Percentiles rank a stretch among this genome's conserved stretches.
Conservation (phyloP, 2,113 vertebrate genomes). For the Nesoenas mayeri region DNA sequence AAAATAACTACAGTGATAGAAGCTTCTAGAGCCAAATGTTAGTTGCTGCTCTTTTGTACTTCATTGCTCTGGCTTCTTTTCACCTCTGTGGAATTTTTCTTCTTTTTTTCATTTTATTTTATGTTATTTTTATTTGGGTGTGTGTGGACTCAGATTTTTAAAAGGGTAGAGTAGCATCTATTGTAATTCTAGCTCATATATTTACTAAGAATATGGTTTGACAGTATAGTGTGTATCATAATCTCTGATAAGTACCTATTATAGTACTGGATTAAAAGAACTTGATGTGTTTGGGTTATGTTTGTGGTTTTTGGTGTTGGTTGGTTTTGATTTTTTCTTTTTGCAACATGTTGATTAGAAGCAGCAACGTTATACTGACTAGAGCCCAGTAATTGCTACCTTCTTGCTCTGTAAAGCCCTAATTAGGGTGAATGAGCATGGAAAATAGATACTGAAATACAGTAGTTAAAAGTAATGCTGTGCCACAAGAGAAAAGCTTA, state of each 20-base stretch:
- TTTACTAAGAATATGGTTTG: background rate
- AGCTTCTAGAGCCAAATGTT: background rate
- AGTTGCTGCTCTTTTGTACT: background rate
- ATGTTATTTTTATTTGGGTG: no score
- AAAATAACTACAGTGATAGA: background rate
- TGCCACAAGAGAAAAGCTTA: conserved; percentile 2
- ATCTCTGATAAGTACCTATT: background rate
- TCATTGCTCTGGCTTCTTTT: background rate
- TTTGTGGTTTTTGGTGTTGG: background rate
- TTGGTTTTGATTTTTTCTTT: background rate
- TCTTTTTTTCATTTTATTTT: no score
- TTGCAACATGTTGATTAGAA: background rate
- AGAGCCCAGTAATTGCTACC: background rate
- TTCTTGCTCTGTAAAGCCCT: background rate
- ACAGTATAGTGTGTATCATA: background rate
- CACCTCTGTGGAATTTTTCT: background rate
- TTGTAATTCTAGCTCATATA: background rate
- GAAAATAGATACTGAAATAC: conserved; percentile 1
- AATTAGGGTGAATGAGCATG: conserved; percentile 3
- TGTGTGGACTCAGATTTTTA: background rate
- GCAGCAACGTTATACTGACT: background rate
- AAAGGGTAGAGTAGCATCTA: background rate
- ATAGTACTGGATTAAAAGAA: background rate
- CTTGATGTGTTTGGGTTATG: background rate
- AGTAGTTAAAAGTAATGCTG: background rate